phyloP scores from a whole-genome alignment of 2,113 vertebrate species.

The Eretmochelys imbricata region DNA sequence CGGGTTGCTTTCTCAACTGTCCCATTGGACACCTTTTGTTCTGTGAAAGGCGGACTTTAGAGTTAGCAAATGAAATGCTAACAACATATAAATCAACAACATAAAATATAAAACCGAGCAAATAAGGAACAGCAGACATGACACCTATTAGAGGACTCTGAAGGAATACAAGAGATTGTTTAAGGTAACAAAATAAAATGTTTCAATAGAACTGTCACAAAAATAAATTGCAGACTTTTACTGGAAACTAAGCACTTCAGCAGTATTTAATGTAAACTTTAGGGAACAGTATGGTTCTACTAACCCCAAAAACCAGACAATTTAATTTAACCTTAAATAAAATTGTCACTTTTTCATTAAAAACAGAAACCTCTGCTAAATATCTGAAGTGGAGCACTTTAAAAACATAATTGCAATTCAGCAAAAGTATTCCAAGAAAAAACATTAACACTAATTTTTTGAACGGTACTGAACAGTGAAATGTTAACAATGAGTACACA shows the following conservation, averaged over 20 bases:
- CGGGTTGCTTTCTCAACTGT: not conserved
- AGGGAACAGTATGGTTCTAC: not conserved
- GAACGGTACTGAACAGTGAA: not conserved
- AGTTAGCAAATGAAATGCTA: not conserved
- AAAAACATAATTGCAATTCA: not conserved
- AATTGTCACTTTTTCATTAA: not conserved
- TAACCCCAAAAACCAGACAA: constrained; percentile 6
- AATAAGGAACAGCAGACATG: not conserved
- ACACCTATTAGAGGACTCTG: rapidly evolving
- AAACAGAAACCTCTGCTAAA: not conserved
- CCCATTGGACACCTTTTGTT: rapidly evolving
- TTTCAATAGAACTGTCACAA: not conserved
- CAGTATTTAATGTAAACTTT: not conserved
- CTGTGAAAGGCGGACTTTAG: not conserved
- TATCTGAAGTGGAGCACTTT: not conserved
- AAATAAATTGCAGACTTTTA: not conserved
- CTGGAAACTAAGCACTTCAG: not conserved
- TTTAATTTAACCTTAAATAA: not conserved
- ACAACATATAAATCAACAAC: rapidly evolving
- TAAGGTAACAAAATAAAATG: not conserved
- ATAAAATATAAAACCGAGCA: not conserved
- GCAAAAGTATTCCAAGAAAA: not conserved
- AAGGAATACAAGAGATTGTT: not conserved
- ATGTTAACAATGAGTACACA: rapidly evolving
- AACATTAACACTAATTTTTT: not conserved